A percentile compares a stretch with the other conserved stretches of the same genome.
phyloP scores from a whole-genome alignment of 2,797 vertebrate species.

The Phoeniculus purpureus region DNA sequence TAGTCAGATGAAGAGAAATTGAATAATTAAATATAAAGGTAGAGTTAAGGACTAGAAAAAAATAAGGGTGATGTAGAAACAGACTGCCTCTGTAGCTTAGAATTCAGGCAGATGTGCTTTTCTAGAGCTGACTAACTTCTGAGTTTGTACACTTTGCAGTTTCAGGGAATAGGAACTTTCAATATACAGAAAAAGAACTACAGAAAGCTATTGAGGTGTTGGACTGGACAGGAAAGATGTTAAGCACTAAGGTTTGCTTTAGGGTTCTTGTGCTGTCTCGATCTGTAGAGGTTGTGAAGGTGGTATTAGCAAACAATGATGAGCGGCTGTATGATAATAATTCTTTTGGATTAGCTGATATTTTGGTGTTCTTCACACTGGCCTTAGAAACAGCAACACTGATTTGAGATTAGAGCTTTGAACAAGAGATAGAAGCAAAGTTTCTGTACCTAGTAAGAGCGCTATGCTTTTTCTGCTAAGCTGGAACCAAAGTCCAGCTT shows the following conservation, averaged over 20 bases:
- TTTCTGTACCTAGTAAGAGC: background rate
- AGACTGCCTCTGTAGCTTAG: background rate
- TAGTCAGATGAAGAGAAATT: background rate
- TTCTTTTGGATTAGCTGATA: background rate
- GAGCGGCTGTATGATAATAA: background rate
- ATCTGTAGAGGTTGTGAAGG: background rate
- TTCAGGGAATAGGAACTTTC: background rate
- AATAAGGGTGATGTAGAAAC: background rate
- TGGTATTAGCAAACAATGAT: background rate
- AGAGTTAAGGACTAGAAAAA: background rate
- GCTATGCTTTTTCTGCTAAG: background rate
- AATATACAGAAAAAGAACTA: background rate
- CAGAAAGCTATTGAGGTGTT: background rate
- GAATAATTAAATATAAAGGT: background rate
- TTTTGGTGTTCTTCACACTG: background rate
- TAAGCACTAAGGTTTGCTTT: background rate
- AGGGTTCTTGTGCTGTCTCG: background rate
- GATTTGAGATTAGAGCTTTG: background rate
- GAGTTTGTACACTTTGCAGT: background rate
- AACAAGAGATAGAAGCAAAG: background rate
- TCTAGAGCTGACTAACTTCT: background rate
- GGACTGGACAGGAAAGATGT: background rate
- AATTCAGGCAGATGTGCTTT: background rate
- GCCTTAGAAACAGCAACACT: background rate
- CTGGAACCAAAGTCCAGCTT: background rate